These are phyloP conservation scores for Paradoxurus hermaphroditus DNA, from an alignment of 2,113 vertebrate species.

Conservation along the genomic window DNA sequence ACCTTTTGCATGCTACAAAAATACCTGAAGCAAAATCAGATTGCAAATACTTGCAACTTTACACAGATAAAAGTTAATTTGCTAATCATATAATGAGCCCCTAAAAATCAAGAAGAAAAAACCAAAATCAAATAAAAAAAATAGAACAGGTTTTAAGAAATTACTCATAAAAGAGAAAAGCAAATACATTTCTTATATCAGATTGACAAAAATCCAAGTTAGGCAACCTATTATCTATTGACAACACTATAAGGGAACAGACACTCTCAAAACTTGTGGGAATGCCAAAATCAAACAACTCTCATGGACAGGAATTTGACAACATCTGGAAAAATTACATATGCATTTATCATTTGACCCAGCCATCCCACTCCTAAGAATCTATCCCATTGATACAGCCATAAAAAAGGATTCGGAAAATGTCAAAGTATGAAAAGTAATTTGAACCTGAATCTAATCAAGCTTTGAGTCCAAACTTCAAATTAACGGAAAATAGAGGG, in stretches of 20 bases:
- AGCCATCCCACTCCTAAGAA: background rate
- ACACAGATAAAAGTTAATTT: background rate
- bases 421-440: background rate
- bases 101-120: background rate
- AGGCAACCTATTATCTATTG: background rate
- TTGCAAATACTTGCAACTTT: background rate
- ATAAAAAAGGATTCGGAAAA: background rate
- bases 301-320: background rate
- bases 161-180: constrained; percentile 8
- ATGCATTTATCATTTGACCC: background rate
- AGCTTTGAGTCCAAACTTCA: background rate
- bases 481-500: background rate
- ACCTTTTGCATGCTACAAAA: background rate
- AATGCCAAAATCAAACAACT: background rate
- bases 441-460: background rate
- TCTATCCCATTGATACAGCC: background rate
- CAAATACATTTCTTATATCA: background rate
- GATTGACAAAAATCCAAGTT: background rate
- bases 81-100: background rate
- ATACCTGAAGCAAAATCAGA: background rate
- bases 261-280: background rate
- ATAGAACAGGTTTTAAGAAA: background rate
- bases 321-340: background rate
- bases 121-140: background rate
- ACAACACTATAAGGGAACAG: background rate